These are phyloP conservation scores for Baryphthengus martii DNA, from an alignment of 2,113 vertebrate genomes.

Conservation along the genomic window DNA sequence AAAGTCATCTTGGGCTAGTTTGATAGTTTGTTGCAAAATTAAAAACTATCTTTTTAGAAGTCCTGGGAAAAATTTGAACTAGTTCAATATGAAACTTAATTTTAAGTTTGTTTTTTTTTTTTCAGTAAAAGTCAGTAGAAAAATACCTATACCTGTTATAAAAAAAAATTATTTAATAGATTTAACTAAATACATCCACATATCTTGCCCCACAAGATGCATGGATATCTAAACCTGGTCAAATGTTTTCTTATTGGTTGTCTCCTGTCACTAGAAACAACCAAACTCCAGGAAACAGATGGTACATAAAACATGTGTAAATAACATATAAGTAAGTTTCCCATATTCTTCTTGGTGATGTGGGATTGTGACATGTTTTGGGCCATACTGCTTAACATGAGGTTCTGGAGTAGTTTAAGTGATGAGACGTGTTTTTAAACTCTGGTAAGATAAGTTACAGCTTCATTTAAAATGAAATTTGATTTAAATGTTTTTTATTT, in stretches of 20 bases:
- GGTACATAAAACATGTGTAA: background rate
- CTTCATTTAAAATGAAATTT: background rate
- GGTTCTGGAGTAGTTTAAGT: background rate
- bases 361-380: background rate
- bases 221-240: background rate
- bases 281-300: background rate
- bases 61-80: background rate
- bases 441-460: background rate
- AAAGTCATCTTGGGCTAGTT: background rate
- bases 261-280: background rate
- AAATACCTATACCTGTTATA: background rate
- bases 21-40: background rate
- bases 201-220: background rate
- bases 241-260: background rate
- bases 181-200: background rate
- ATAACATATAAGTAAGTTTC: background rate
- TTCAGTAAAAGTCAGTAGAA: background rate
- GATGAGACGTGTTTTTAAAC: background rate
- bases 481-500: background rate
- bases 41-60: background rate
- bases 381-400: background rate
- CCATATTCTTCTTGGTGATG: fast-evolving
- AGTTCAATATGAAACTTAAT: background rate
- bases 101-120: background rate
- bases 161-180: background rate